Base-by-base conservation (phyloP, 2,888 invertebrate genomes). In the Heliconius ethilla region DNA sequence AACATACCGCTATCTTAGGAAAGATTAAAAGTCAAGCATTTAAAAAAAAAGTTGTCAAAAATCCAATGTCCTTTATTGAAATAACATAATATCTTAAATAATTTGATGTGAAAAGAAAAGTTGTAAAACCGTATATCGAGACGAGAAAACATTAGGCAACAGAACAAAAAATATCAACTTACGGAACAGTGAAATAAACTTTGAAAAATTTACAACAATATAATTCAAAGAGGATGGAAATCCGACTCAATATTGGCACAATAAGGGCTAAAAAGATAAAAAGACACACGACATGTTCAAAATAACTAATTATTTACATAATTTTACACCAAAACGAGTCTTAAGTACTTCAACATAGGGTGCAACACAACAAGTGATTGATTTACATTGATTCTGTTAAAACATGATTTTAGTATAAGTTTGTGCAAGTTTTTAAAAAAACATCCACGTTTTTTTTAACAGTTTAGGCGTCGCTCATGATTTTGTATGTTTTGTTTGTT, bases 181-280 rank as follows among this genome's bases (percentile, higher is more conserved):
- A 70, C 73, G 51, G 77, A 80, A 81, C 83, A 85, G 84, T 84
- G 83, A 85, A 85, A 87, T 88, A 89, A 86, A 88, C 86, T 88
- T 84, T 88, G 82, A 74, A 85, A n/a, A 87, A 82, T 83, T 80
- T 82, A 85, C 84, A 88, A 87, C 87, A 85, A 86, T 82, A 84
- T 81, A 81, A 82, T 82, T 78, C 65, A 82, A 82, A 70, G 45
- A 22, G 15, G 18, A 5, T 33, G 51, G 11, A 15, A 25, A 33
- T 45, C 7, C 33, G 66, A 29, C n/a, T 29, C 11, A 40, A 80
- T 81, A 84, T 86, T 86, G 87, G 88, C 87, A 88, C 87, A 85
- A 85, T 82, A 75, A 79, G 80, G 80, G 75, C 18, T 59, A n/a
- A 37, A 81, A 80, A 80, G 78, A 80, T 66, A 22, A 66, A 51